Evolutionary conservation across 64 coral and sea anemone genomes (phyloP), one percentile per base, ranked within the genome.

Genomic region (Montipora capricornis): DNA sequence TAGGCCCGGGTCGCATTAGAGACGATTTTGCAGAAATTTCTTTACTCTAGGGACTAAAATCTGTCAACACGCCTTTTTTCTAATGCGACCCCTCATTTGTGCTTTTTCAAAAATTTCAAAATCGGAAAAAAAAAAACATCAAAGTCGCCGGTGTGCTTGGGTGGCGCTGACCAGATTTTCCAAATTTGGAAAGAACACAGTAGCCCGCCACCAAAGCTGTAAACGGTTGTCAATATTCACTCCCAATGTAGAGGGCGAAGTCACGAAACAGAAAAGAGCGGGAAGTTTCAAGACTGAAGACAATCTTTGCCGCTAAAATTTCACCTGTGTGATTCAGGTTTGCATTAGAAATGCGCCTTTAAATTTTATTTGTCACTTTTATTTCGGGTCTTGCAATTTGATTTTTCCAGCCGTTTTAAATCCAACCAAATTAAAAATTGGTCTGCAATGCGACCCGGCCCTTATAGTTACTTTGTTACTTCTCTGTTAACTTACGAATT

Each of bases 181-280:
- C 88, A 79, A 89, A 78, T 89, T 89, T 79, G n/a, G 2, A n/a
- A 64, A 78, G 78, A 89, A 68, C 88, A 89, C 66, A 66, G 77
- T 13, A 47, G 7, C 47, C 75, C 6, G 87, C 87, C 0, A 4
- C 9, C 87, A 45, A 52, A 48, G 88, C 78, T 89, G 88, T 78
- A 74, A 89, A 89, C 44, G 3, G 75, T 78, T 78, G 14, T 78
- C 47, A 51, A 16, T 78, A 44, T 48, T 78, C 12, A 16, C 20
- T 29, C 10, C 44, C 24, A 44, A 49, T 49, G 47, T 50, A 19
- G 75, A 48, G 11, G 37, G 11, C 44, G 12, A 15, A 45, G 75
- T 50, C 75, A 78, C 44, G 17, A 78, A 77, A 77, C 0, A 2
- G 8, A 76, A 76, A 76, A 76, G 74, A 73, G 69, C 69, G 69